Evolutionary conservation across 2,113 vertebrate species (phyloP).

Genomic region (Sinocyclocheilus rhinocerous): DNA sequence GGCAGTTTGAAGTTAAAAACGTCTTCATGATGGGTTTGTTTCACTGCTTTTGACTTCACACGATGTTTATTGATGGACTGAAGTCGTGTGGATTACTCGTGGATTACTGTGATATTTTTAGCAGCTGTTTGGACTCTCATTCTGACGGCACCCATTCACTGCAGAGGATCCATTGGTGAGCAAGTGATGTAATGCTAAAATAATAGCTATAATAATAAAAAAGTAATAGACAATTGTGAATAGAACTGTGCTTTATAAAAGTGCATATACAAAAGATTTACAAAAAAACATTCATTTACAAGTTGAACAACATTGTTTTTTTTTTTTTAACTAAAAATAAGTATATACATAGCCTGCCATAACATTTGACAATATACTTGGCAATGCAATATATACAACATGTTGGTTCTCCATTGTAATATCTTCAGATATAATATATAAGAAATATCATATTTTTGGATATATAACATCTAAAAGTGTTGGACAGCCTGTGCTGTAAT

Average conservation of each 20-base stretch:
- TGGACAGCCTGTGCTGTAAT: not conserved
- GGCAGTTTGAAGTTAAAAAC: no score
- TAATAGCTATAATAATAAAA: not conserved
- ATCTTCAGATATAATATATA: no score
- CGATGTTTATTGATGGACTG: no score
- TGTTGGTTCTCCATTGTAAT: not conserved
- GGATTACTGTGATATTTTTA: no score
- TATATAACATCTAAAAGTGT: not conserved
- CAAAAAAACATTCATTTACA: not conserved
- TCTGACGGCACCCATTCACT: not conserved
- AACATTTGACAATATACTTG: not conserved
- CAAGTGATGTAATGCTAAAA: not conserved
- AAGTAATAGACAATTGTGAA: not conserved
- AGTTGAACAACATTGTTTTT: not conserved
- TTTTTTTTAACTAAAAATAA: no score
- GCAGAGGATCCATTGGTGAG: not conserved
- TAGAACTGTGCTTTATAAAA: not conserved
- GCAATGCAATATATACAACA: not conserved
- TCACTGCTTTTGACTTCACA: no score
- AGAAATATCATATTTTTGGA: no score
- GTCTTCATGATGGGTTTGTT: no score
- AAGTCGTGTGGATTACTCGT: no score
- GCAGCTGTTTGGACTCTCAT: no score
- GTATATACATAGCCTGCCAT: not conserved
- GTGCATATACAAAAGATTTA: not conserved